Evolutionary conservation across 2,113 vertebrate species (phyloP), one percentile per base, ranked within the genome.

Genomic region (Brachirus orientalis): DNA sequence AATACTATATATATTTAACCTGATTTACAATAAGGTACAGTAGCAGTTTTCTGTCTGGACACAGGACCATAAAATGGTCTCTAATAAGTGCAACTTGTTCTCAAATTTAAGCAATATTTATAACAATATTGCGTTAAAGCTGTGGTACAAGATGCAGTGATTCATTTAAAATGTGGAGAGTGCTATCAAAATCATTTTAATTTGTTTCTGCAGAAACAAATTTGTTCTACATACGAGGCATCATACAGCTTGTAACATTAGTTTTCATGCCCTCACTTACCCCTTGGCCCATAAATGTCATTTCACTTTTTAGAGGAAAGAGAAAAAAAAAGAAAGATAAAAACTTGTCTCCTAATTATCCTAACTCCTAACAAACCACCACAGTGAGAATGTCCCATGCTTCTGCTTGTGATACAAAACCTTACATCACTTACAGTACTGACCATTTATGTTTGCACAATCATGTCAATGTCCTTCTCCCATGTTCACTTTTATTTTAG

Each of bases 11-110:
- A 55, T 55, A 28, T 50, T 18, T 2, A 20, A 52, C 20, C 4
- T 6, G 9, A 47, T 9, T 56, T 44, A 45, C 22, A 67, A 37
- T 43, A 58, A 20, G 54, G 50, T 50, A 62, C 44, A 44, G 33
- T 43, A 45, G 6, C 14, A 62, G 43, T 40, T 65, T 60, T 12
- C 18, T 56, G n/a, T 44, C 37, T 28, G 16, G 47, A 33, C 28
- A 61, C 37, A 19, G 56, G 50, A 41, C 3, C 18, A 46, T 6
- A 70, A 60, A 55, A 62, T 20, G 3, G 11, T 55, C 51, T 41
- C 3, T 20, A 7, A 57, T 13, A 46, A 43, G 28, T 28, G 28
- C 28, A 28, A 28, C 28, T 0, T 28, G 28, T 28, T 28, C 28
- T 6, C 28, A 28, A 28, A 28, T 28, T 3, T 28, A 28, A 6